phyloP scores from a whole-genome alignment of 2,888 invertebrate species.

The Epinotia nisella region DNA sequence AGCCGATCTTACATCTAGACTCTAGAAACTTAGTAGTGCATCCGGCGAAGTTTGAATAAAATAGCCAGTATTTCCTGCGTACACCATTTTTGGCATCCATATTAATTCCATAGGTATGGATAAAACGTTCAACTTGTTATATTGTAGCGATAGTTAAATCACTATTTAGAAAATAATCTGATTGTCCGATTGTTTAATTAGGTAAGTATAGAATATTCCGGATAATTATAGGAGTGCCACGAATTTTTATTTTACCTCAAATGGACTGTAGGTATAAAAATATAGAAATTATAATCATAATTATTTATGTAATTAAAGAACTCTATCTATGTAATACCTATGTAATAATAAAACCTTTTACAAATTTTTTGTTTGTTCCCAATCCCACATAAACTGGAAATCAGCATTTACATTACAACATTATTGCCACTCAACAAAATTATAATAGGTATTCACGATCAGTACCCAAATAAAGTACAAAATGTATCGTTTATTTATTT shows the following conservation, averaged over 20 bases:
- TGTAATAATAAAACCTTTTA: background rate
- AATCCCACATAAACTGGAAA: background rate
- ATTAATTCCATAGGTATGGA: no score
- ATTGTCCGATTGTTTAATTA: background rate
- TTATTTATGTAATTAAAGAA: background rate
- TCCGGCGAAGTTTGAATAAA: no score
- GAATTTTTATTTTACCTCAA: conserved; percentile 4
- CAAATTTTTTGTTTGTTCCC: background rate
- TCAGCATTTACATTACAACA: background rate
- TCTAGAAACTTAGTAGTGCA: no score
- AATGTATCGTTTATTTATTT: background rate
- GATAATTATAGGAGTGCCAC: conserved; percentile 6
- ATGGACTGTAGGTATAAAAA: no score
- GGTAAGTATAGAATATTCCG: background rate
- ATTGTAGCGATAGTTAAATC: no score
- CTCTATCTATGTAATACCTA: background rate
- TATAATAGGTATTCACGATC: background rate
- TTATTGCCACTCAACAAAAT: conserved; percentile 3
- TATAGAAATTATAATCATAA: no score
- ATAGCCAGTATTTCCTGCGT: no score
- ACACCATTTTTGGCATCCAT: no score
- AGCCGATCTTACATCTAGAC: no score
- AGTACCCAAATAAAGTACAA: conserved; percentile 22
- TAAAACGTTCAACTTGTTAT: no score
- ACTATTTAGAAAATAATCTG: no score